These are phyloP conservation scores for Marasmarcha lunaedactyla DNA, from an alignment of 2,888 invertebrate genomes.

Conservation along the genomic window DNA sequence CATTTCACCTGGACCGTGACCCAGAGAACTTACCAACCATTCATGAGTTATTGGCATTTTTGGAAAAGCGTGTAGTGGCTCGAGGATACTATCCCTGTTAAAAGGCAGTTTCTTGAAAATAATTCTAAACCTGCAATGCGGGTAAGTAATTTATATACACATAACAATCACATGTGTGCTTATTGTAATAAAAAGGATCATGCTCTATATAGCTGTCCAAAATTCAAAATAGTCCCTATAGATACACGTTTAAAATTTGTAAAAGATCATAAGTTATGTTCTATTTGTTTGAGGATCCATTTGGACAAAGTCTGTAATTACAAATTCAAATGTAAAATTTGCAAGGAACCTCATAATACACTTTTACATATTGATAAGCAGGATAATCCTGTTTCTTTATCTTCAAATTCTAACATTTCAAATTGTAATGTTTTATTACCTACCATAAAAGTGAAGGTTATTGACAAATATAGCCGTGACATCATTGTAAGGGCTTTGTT, in stretches of 20 bases:
- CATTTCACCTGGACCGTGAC: too few species aligned
- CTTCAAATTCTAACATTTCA: slow-evolving; percentile 4
- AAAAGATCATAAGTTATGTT: slow-evolving; percentile 7
- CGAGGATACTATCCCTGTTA: too few species aligned
- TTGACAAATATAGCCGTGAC: slow-evolving; percentile 3
- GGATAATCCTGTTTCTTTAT: slow-evolving; percentile 7
- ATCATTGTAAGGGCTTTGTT: slow-evolving; percentile 12
- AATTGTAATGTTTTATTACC: slow-evolving; percentile 7
- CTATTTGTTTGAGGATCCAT: slow-evolving; percentile 10
- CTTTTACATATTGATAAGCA: slow-evolving; percentile 4
- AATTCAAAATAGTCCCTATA: slow-evolving; percentile 8
- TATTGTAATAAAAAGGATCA: slow-evolving; percentile 10
- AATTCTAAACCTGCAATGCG: too few species aligned
- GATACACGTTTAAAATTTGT: slow-evolving; percentile 8
- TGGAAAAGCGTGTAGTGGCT: too few species aligned
- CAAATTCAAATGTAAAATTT: slow-evolving; percentile 12
- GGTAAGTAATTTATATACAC: slow-evolving; percentile 8
- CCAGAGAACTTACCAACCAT: too few species aligned
- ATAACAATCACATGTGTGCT: slow-evolving; percentile 1
- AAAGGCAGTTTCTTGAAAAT: too few species aligned
- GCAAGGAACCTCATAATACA: slow-evolving; percentile 9
- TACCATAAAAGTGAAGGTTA: slow-evolving; percentile 9
- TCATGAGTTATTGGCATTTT: slow-evolving; percentile 5
- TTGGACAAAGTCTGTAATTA: slow-evolving; percentile 6
- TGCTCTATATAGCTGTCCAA: slow-evolving; percentile 7